A percentile compares a stretch with the other conserved stretches of the same genome.
These are phyloP conservation scores for Danio albolineatus DNA, from an alignment of 2,797 vertebrate genomes.

Conservation along the genomic window DNA sequence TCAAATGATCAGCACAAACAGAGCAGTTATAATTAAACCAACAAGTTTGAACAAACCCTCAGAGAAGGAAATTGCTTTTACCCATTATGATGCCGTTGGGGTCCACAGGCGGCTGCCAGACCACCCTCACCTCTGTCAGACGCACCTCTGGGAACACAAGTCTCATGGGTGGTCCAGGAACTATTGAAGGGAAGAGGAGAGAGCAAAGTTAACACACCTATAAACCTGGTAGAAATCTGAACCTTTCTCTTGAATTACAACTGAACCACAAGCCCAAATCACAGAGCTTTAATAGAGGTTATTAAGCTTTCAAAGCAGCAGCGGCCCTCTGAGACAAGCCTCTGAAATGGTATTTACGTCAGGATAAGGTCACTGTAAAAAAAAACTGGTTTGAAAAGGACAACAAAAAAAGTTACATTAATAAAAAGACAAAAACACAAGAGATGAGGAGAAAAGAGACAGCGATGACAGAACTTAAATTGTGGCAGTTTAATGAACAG, in stretches of 20 bases:
- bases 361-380: constrained; percentile 47
- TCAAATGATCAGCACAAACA: too few relatives aligned
- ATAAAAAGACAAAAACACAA: constrained; percentile 41
- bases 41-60: too few relatives aligned
- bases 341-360: constrained; percentile 47
- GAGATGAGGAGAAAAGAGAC: constrained; percentile 19
- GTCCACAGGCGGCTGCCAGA: constrained; percentile 92
- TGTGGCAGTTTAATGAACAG: constrained; percentile 35
- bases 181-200: constrained; percentile 67
- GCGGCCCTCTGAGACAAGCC: constrained; percentile 5
- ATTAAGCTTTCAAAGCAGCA: constrained; percentile 38
- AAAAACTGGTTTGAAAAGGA: constrained; percentile 23
- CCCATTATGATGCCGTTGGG: constrained; percentile 94
- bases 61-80: constrained; percentile 69
- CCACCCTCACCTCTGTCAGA: constrained; percentile 86
- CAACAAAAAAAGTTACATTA: constrained; percentile 38
- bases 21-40: too few relatives aligned
- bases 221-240: neutral
- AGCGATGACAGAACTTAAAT: constrained; percentile 36
- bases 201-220: constrained; percentile 21
- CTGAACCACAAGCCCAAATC: constrained; percentile 21
- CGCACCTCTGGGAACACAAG: constrained; percentile 95
- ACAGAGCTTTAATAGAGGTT: constrained; percentile 11
- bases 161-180: constrained; percentile 89
- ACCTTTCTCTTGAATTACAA: neutral